Evolutionary conservation across 2,113 vertebrate genomes (phyloP).

Genomic region (Rhinogobius similis): DNA sequence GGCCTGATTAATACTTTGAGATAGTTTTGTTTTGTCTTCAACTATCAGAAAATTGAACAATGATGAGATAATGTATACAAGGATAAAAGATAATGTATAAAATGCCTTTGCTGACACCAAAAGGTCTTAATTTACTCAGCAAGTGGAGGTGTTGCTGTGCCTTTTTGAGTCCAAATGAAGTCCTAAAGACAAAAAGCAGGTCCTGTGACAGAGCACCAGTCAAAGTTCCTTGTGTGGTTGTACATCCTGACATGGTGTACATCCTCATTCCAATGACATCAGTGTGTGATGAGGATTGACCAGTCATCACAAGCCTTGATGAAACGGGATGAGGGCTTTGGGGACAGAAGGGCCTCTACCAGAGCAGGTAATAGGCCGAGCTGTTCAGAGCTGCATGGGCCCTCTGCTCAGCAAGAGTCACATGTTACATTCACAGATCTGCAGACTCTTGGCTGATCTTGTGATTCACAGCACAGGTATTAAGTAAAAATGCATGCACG

Average conservation of each 20-base stretch:
- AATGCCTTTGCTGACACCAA: no score
- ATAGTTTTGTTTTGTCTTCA: no score
- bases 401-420: slow-evolving; percentile 32
- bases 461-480: background rate
- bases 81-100: no score
- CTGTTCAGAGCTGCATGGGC: slow-evolving; percentile 48
- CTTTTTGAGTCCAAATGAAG: no score
- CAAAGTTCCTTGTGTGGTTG: background rate
- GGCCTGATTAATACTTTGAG: no score
- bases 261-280: slow-evolving; percentile 62
- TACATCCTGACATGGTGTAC: slow-evolving; percentile 3
- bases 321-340: slow-evolving; percentile 58
- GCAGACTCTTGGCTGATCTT: background rate
- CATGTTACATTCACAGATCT: slow-evolving; percentile 45
- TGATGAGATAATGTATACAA: no score
- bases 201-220: background rate
- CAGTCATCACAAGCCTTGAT: slow-evolving; percentile 55
- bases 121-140: no score
- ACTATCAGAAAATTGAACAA: no score
- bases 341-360: slow-evolving; percentile 64
- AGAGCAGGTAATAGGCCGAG: slow-evolving; percentile 68
- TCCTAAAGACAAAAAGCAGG: no score
- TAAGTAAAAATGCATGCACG: background rate
- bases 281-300: slow-evolving; percentile 42
- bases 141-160: no score